phyloP scores from a whole-genome alignment of 2,113 vertebrate species.

The Pelobates fuscus region DNA sequence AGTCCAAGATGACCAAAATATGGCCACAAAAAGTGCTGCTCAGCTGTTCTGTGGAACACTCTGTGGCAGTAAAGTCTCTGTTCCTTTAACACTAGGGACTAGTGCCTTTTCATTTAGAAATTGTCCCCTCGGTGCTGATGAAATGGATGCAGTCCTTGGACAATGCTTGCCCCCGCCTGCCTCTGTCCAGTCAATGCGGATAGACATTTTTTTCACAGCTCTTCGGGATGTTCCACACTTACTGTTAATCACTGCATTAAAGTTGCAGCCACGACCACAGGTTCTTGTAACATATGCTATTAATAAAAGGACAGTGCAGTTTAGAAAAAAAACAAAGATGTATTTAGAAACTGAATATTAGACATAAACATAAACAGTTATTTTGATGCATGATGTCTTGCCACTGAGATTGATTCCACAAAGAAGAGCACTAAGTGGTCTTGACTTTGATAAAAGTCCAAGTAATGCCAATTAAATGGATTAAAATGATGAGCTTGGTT shows the following conservation, averaged over 20 bases:
- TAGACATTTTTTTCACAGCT: constrained; percentile 46
- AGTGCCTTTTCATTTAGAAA: neutral
- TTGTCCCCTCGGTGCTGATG: constrained; percentile 2
- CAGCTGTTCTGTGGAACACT: constrained; percentile 20
- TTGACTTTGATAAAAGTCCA: no score
- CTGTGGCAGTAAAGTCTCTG: constrained; percentile 2
- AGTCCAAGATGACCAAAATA: no score
- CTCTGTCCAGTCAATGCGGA: constrained; percentile 43
- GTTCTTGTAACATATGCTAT: constrained; percentile 48
- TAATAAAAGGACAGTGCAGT: neutral
- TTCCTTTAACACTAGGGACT: neutral
- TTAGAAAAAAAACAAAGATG: neutral
- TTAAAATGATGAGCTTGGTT: no score
- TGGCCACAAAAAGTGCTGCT: neutral
- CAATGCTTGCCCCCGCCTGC: constrained; percentile 12
- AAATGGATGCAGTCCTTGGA: constrained; percentile 6
- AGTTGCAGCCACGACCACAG: constrained; percentile 50
- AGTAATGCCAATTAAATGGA: no score
- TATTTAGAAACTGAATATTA: no score
- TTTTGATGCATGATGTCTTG: no score
- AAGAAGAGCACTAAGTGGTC: no score
- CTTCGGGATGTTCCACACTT: constrained; percentile 48
- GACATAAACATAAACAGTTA: no score
- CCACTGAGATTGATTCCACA: no score
- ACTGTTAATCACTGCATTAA: constrained; percentile 51